phyloP scores from a whole-genome alignment of 2,888 invertebrate species.

The Blastobasis adustella region DNA sequence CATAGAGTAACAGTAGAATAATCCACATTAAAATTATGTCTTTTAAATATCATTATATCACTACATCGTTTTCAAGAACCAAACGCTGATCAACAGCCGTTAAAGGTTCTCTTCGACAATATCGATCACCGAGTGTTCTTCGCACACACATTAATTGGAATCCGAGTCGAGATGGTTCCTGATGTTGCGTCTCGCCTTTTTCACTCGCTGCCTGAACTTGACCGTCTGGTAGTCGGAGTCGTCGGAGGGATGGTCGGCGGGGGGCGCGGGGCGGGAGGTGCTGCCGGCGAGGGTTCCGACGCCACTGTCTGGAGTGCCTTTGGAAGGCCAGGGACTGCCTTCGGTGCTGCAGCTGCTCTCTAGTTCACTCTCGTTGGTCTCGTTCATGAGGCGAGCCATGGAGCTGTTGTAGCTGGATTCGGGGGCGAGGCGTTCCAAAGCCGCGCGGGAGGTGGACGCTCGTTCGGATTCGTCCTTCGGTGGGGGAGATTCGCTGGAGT shows the following conservation, averaged over 20 bases:
- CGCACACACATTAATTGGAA: slow-evolving; percentile 62
- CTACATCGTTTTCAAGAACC: too few species aligned
- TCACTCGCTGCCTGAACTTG: slow-evolving; percentile 74
- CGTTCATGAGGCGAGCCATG: slow-evolving; percentile 62
- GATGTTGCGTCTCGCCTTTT: slow-evolving; percentile 77
- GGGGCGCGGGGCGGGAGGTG: slow-evolving; percentile 39
- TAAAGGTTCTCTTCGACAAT: too few species aligned
- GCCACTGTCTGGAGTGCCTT: slow-evolving; percentile 56
- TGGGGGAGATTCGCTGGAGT: slow-evolving; percentile 60
- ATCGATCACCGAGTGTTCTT: too few species aligned
- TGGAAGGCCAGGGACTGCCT: slow-evolving; percentile 29
- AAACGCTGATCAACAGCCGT: too few species aligned
- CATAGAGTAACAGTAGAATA: too few species aligned
- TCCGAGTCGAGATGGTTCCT: slow-evolving; percentile 80
- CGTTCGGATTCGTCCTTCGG: slow-evolving; percentile 32
- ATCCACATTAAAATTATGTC: too few species aligned
- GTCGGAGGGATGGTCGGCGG: slow-evolving; percentile 48
- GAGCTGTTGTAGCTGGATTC: slow-evolving; percentile 44
- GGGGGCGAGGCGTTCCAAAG: slow-evolving; percentile 32
- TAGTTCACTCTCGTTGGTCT: slow-evolving; percentile 66
- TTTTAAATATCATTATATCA: too few species aligned
- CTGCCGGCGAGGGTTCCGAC: slow-evolving; percentile 50
- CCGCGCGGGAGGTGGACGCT: slow-evolving; percentile 29
- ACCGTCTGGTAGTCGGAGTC: slow-evolving; percentile 67
- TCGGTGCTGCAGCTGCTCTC: slow-evolving; percentile 67